Conservation (phyloP, 2,113 vertebrate species). For the Pelmatolapia mariae region DNA sequence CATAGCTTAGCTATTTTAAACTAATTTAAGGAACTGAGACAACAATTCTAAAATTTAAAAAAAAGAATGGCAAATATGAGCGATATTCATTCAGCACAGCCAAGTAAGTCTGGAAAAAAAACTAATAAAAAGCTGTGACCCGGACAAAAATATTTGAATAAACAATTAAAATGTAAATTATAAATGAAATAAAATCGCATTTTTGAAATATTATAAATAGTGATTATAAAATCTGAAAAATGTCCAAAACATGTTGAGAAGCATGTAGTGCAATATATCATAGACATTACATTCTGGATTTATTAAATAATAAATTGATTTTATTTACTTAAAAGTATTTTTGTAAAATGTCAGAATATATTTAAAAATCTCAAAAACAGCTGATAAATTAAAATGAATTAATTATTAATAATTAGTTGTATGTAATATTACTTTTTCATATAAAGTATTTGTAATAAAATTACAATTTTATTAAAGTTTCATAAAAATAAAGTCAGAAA, state of each 20-base stretch:
- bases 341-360: background rate
- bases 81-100: background rate
- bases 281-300: background rate
- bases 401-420: background rate
- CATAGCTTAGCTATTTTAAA: background rate
- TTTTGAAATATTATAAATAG: background rate
- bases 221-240: background rate
- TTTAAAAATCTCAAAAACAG: background rate
- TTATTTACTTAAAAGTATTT: background rate
- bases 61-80: background rate
- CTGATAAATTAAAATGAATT: background rate
- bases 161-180: background rate
- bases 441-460: background rate
- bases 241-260: background rate
- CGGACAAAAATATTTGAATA: background rate
- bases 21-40: background rate
- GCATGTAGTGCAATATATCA: background rate
- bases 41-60: background rate
- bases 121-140: background rate
- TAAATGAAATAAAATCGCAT: background rate
- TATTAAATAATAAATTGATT: background rate
- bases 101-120: background rate
- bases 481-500: background rate
- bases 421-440: background rate
- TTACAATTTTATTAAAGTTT: background rate